These are phyloP conservation scores for Cariama cristata DNA, from an alignment of 2,113 vertebrate genomes.

Conservation along the genomic window DNA sequence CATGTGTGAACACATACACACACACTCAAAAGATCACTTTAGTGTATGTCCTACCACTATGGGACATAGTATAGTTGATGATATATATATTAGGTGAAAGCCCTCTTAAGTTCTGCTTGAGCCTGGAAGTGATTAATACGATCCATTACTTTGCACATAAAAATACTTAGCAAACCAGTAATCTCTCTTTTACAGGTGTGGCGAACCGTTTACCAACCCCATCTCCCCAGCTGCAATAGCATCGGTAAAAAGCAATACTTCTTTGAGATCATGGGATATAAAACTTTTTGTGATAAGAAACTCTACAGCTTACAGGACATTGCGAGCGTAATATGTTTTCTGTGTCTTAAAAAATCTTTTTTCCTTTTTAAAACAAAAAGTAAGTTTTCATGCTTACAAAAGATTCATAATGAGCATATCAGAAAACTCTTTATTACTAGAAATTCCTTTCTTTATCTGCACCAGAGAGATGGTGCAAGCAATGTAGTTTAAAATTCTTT, in stretches of 20 bases:
- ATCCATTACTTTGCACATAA: constrained; percentile 1
- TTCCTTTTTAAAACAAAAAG: not conserved
- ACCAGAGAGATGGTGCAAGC: not conserved
- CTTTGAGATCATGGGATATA: not conserved
- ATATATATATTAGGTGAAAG: not conserved
- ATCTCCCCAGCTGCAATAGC: not conserved
- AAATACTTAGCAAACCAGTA: constrained; percentile 3
- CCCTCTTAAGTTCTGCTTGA: not conserved
- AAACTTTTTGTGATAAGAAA: constrained; percentile 27
- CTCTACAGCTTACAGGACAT: not conserved
- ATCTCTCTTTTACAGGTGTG: not conserved
- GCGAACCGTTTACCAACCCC: not conserved
- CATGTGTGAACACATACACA: not conserved
- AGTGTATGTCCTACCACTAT: not conserved
- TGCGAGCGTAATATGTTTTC: not conserved
- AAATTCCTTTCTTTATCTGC: not conserved
- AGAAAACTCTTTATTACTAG: not conserved
- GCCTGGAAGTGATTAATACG: not conserved
- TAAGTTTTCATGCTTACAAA: not conserved
- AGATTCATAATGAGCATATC: not conserved
- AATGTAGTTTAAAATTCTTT: not conserved
- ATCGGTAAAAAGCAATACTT: constrained; percentile 12
- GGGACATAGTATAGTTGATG: not conserved
- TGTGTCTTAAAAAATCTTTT: not conserved
- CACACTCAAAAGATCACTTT: not conserved